A percentile compares a stretch with the other conserved stretches of the same genome.
These are phyloP conservation scores for Sorex araneus DNA, from an alignment of 2,113 vertebrate species.

Conservation along the genomic window DNA sequence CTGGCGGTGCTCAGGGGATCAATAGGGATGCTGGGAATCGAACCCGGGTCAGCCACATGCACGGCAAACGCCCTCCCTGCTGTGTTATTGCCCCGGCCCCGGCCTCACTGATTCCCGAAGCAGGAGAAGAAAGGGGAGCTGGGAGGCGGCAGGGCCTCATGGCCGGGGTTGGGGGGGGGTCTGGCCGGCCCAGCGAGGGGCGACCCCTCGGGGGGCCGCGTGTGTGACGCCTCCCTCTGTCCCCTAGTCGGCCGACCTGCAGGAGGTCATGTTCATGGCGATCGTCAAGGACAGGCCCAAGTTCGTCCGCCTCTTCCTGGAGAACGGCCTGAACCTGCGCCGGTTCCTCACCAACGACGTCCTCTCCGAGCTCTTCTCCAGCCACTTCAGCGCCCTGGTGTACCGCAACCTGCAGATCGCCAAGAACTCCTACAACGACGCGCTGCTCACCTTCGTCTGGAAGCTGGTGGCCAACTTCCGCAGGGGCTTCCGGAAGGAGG, in stretches of 20 bases:
- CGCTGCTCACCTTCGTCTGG: slow-evolving; percentile 91
- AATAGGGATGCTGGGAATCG: too few species aligned
- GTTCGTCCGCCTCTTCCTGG: slow-evolving; percentile 96
- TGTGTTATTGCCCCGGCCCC: too few species aligned
- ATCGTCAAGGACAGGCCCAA: slow-evolving; percentile 94
- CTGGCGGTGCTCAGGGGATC: too few species aligned
- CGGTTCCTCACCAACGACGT: slow-evolving; percentile 94
- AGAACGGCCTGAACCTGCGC: slow-evolving; percentile 93
- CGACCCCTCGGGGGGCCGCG: accelerated
- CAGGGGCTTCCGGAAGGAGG: slow-evolving; percentile 88
- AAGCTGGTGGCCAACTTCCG: slow-evolving; percentile 91
- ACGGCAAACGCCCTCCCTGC: too few species aligned
- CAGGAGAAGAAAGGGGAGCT: too few species aligned
- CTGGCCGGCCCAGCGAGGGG: too few species aligned
- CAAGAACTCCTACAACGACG: slow-evolving; percentile 91
- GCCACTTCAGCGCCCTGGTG: slow-evolving; percentile 92
- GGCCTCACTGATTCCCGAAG: too few species aligned
- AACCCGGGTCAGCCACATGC: too few species aligned
- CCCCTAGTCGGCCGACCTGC: slow-evolving; percentile 94
- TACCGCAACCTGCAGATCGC: slow-evolving; percentile 91
- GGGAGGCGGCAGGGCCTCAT: background rate
- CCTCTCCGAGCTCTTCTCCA: slow-evolving; percentile 93
- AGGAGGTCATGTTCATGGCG: slow-evolving; percentile 95
- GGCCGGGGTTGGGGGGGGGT: too few species aligned
- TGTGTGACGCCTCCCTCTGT: background rate